Evolutionary conservation across 2,888 invertebrate species (phyloP).

Genomic region (Polymixis flavicincta): DNA sequence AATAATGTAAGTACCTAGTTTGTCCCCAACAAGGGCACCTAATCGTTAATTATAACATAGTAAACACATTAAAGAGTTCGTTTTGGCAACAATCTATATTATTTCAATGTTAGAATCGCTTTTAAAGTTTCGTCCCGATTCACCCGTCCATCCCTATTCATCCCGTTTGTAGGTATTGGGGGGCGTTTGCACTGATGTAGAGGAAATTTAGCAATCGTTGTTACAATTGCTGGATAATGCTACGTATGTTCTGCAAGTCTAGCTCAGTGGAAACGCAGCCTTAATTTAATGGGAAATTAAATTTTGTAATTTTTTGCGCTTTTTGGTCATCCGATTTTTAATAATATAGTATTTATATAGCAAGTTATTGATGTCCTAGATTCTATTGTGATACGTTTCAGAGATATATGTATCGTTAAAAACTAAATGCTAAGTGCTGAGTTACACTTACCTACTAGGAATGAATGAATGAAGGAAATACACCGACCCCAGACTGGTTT

Average conservation of each 20-base stretch:
- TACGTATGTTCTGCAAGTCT: background rate
- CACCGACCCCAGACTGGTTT: too few relatives aligned
- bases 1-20: too few relatives aligned
- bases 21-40: too few relatives aligned
- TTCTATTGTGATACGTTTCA: slow-evolving; percentile 37
- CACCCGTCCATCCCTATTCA: too few relatives aligned
- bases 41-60: too few relatives aligned
- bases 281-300: slow-evolving; percentile 5
- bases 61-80: too few relatives aligned
- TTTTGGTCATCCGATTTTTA: slow-evolving; percentile 52
- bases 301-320: slow-evolving; percentile 39
- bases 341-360: slow-evolving; percentile 33
- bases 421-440: slow-evolving; percentile 12
- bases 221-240: background rate
- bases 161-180: background rate
- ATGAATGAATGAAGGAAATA: too few relatives aligned
- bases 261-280: slow-evolving; percentile 36
- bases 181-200: slow-evolving; percentile 10
- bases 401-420: slow-evolving; percentile 42
- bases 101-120: too few relatives aligned
- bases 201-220: background rate
- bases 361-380: slow-evolving; percentile 50
- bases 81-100: too few relatives aligned
- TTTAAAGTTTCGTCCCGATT: too few relatives aligned
- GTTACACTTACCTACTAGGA: background rate